A percentile compares a stretch with the other conserved stretches of the same genome.
These are phyloP conservation scores for Puffinus mauretanicus DNA, from an alignment of 2,113 vertebrate species.

Conservation along the genomic window DNA sequence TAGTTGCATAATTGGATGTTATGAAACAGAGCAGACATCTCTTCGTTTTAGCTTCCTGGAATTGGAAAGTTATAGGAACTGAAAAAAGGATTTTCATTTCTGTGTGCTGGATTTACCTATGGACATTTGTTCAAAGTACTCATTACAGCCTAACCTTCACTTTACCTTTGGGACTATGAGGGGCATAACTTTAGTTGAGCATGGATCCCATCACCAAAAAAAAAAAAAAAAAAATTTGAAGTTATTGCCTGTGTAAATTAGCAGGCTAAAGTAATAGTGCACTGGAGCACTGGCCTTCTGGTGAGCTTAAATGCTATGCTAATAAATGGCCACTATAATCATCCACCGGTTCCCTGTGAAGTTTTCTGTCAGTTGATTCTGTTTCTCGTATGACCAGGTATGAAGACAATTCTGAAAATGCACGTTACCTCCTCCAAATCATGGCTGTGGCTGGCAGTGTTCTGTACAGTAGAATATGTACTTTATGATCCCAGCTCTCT, in stretches of 20 bases:
- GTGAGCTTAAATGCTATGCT: neutral
- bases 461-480: neutral
- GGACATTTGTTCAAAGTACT: neutral
- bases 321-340: neutral
- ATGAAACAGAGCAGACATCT: constrained; percentile 11
- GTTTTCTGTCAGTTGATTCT: neutral
- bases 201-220: neutral
- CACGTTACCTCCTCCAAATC: neutral
- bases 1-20: neutral
- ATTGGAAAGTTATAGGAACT: neutral
- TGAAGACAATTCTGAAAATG: neutral
- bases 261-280: neutral
- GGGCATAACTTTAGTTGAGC: neutral
- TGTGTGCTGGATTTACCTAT: neutral
- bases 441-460: neutral
- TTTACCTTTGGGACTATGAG: neutral
- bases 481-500: neutral
- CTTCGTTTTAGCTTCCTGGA: neutral
- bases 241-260: neutral
- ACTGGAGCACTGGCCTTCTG: neutral
- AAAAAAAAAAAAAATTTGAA: neutral
- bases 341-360: neutral
- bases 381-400: neutral
- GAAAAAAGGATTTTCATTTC: neutral
- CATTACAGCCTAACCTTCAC: neutral